phyloP scores from a whole-genome alignment of 1,140 invertebrate genomes.

The Sycophila sp. region DNA sequence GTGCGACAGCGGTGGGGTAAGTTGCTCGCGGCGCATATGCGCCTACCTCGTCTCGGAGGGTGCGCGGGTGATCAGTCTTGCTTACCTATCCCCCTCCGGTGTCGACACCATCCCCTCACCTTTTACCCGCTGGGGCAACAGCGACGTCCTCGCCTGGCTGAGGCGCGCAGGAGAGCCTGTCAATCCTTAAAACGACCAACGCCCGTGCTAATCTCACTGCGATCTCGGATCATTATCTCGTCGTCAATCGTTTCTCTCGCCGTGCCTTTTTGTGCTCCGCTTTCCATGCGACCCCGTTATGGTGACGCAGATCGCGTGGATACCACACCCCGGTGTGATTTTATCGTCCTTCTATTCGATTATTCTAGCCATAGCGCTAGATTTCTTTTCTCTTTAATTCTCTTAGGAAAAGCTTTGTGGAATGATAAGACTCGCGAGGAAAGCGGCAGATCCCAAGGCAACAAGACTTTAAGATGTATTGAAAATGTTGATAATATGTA shows the following conservation, averaged over 20 bases:
- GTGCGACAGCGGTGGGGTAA: neutral
- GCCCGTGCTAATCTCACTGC: slow-evolving; percentile 39
- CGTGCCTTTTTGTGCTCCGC: too few species aligned
- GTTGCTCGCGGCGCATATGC: neutral
- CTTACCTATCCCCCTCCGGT: slow-evolving; percentile 45
- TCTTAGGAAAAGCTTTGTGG: too few species aligned
- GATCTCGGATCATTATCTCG: slow-evolving; percentile 41
- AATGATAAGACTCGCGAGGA: too few species aligned
- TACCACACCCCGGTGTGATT: too few species aligned
- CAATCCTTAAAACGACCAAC: slow-evolving; percentile 34
- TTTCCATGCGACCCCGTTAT: too few species aligned
- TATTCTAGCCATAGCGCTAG: too few species aligned
- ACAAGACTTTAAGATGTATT: too few species aligned
- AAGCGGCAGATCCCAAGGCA: too few species aligned
- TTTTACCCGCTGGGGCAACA: neutral
- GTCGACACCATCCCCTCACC: slow-evolving; percentile 54
- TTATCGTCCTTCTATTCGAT: too few species aligned
- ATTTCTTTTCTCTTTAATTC: too few species aligned
- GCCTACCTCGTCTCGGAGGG: slow-evolving; percentile 47
- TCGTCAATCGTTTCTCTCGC: slow-evolving; percentile 39
- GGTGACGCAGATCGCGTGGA: too few species aligned
- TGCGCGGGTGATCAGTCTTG: slow-evolving; percentile 56
- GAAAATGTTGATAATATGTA: too few species aligned
- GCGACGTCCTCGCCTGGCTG: neutral
- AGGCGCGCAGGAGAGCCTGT: slow-evolving; percentile 34